Conservation (phyloP, 1,140 invertebrate species). For the Macrotrachela quadricornifera region DNA sequence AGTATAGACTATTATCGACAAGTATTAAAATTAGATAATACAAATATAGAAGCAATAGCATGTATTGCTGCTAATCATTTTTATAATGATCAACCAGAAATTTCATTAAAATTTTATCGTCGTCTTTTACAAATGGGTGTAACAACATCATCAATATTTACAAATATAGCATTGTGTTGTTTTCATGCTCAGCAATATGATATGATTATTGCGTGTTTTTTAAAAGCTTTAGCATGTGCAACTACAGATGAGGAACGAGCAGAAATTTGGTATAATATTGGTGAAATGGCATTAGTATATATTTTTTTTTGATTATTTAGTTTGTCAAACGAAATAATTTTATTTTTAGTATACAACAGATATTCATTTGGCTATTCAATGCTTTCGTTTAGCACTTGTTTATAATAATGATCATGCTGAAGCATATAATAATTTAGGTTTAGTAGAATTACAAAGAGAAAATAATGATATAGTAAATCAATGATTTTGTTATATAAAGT, state of each 20-base stretch:
- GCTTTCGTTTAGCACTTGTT: slow-evolving; percentile 60
- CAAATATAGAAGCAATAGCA: slow-evolving; percentile 83
- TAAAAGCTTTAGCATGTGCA: slow-evolving; percentile 61
- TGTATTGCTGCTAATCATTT: slow-evolving; percentile 91
- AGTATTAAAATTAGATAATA: slow-evolving; percentile 63
- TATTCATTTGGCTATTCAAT: slow-evolving; percentile 59
- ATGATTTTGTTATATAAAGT: neutral
- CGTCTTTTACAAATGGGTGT: slow-evolving; percentile 85
- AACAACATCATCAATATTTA: slow-evolving; percentile 73
- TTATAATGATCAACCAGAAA: slow-evolving; percentile 90
- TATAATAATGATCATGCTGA: slow-evolving; percentile 64
- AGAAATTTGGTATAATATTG: slow-evolving; percentile 72
- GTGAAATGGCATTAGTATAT: slow-evolving; percentile 67
- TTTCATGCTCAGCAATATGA: slow-evolving; percentile 92
- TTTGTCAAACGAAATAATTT: no score
- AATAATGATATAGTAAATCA: slow-evolving; percentile 32
- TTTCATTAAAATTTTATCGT: slow-evolving; percentile 79
- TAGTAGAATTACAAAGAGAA: slow-evolving; percentile 48
- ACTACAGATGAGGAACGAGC: slow-evolving; percentile 27
- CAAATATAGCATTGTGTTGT: slow-evolving; percentile 84
- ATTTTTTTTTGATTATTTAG: neutral
- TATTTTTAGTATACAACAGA: slow-evolving; percentile 34
- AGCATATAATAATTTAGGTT: slow-evolving; percentile 72
- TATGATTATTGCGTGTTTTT: slow-evolving; percentile 74
- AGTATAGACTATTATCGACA: slow-evolving; percentile 54